Conservation (phyloP, 1,140 invertebrate genomes). For the Pachyrhynchus sulphureomaculatus region DNA sequence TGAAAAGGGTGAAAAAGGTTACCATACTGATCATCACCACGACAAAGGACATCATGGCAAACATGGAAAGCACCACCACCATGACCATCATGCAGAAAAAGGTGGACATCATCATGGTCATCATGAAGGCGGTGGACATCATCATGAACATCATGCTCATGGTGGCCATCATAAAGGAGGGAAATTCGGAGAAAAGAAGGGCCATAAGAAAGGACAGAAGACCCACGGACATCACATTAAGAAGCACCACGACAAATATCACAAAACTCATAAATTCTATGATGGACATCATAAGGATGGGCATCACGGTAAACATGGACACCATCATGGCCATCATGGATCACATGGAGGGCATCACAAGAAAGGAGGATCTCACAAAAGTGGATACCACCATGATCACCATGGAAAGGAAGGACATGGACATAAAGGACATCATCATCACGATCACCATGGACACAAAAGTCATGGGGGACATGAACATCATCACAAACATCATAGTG, state of each 20-base stretch:
- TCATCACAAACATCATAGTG: slow-evolving; percentile 63
- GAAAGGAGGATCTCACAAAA: slow-evolving; percentile 71
- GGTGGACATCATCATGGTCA: slow-evolving; percentile 71
- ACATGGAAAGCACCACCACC: slow-evolving; percentile 69
- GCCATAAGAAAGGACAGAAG: slow-evolving; percentile 68
- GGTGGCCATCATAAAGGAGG: slow-evolving; percentile 72
- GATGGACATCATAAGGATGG: slow-evolving; percentile 75
- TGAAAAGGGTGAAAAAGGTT: slow-evolving; percentile 65
- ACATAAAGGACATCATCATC: slow-evolving; percentile 70
- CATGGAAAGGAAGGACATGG: slow-evolving; percentile 68
- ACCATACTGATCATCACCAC: slow-evolving; percentile 66
- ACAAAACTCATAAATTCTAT: slow-evolving; percentile 79
- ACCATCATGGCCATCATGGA: slow-evolving; percentile 67
- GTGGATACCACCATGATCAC: slow-evolving; percentile 64
- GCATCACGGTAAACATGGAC: slow-evolving; percentile 71
- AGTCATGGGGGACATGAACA: slow-evolving; percentile 66
- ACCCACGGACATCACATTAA: slow-evolving; percentile 76
- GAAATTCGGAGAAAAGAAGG: slow-evolving; percentile 68
- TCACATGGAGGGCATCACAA: slow-evolving; percentile 65
- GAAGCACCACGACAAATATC: slow-evolving; percentile 76
- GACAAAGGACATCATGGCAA: slow-evolving; percentile 70
- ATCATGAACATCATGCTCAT: slow-evolving; percentile 64
- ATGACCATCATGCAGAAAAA: slow-evolving; percentile 70
- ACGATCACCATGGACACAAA: slow-evolving; percentile 73
- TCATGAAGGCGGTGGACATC: slow-evolving; percentile 59